Evolutionary conservation across 1,140 invertebrate species (phyloP).

Genomic region (Drosophila ananassae): DNA sequence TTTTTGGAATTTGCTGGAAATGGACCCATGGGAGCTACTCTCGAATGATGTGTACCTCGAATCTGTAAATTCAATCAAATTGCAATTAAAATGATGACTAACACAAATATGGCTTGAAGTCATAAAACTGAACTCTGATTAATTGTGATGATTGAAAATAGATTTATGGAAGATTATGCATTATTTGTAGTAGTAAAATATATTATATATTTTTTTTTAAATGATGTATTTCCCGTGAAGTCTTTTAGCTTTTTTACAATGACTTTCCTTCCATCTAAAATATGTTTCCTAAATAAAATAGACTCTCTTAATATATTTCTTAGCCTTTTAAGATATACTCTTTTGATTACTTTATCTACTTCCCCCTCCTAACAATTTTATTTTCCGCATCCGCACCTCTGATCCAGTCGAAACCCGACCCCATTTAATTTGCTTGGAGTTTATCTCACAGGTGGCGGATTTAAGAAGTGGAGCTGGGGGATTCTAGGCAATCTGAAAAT

Average conservation of each 20-base stretch:
- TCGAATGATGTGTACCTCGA: slow-evolving; percentile 32
- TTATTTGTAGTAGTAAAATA: not conserved
- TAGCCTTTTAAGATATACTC: not conserved
- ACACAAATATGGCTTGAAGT: not conserved
- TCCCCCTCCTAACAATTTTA: slow-evolving; percentile 7
- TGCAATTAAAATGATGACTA: slow-evolving; percentile 47
- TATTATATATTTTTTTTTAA: not conserved
- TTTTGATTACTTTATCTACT: slow-evolving; percentile 21
- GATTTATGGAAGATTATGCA: not conserved
- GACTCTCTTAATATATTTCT: not conserved
- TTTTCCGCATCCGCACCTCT: slow-evolving; percentile 44
- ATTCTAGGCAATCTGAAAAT: slow-evolving; percentile 45
- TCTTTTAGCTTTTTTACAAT: not conserved
- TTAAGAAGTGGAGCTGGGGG: not conserved
- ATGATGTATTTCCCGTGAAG: not conserved
- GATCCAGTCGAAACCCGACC: slow-evolving; percentile 57
- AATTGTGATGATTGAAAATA: too few species aligned
- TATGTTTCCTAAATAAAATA: too few species aligned
- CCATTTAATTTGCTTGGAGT: slow-evolving; percentile 58
- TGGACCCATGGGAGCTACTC: slow-evolving; percentile 56
- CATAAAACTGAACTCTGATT: not conserved
- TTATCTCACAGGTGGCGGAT: slow-evolving; percentile 25
- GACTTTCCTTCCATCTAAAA: too few species aligned
- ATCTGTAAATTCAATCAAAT: slow-evolving; percentile 64
- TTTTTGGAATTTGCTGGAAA: slow-evolving; percentile 53